Evolutionary conservation across 2,888 invertebrate species (phyloP), one percentile per base, ranked within the genome.

Genomic region (Nemotelus pantherinus): DNA sequence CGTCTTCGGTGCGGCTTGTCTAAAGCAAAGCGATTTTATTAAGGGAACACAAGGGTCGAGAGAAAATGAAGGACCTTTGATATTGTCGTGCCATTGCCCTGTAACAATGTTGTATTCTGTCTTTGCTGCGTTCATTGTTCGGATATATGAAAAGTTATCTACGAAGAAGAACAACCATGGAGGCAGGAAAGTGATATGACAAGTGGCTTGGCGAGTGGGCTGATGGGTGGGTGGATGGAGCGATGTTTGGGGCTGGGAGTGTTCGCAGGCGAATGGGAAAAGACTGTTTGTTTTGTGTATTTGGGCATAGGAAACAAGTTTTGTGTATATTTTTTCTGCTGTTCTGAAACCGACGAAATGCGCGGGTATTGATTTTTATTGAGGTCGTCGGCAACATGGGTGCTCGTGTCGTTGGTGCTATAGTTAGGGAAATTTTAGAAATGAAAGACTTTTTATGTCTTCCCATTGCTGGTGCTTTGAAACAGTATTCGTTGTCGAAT

Each of bases 341-440:
- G 7, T 39, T 43, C n/a, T 48, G 74, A 74, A 67, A 72, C 72
- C 76, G 58, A 77, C 72, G 43, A 74, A 78, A 78, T 72, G 72
- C 71, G 45, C 50, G 44, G 70, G 58, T 78, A 78, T 78, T 78
- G 78, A 78, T 78, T 78, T 78, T 78, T 78, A 78, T 78, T 65
- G 72, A 78, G 78, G 77, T 67, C 72, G 76, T 63, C 50, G 74
- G 25, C 63, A 55, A 50, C 47, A 41, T 53, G 39, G 70, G 6
- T 50, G 48, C 10, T 48, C 50, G 10, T 44, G 67, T 67, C 50
- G 48, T 50, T 50, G 41, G 6, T 10, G 63, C 43, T 43, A 10
- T 43, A 63, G 7, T 39, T 6, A 63, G 68, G 3, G 68, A 41
- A 68, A 68, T 53, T 68, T 53, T 68, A 68, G 68, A 50, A 48